A percentile compares a stretch with the other conserved stretches of the same genome.
phyloP scores from a whole-genome alignment of 2,888 invertebrate genomes.

The Synergus laeviventris region DNA sequence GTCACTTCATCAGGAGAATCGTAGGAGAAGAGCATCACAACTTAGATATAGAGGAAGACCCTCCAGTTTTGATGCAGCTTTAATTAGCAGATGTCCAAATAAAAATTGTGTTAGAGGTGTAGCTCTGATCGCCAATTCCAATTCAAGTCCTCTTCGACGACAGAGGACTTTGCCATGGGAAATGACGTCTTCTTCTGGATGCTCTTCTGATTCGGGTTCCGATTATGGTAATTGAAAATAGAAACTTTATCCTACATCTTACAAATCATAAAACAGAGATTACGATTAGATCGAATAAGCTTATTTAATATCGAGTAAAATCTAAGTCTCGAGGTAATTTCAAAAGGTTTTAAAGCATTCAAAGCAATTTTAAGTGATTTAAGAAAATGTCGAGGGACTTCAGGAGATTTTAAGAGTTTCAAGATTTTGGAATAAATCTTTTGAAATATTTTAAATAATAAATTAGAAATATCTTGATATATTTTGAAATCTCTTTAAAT shows the following conservation, averaged over 20 bases:
- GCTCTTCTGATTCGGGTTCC: constrained; percentile 62
- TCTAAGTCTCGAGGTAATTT: background rate
- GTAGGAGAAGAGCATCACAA: constrained; percentile 60
- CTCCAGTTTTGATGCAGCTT: constrained; percentile 64
- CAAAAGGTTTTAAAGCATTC: background rate
- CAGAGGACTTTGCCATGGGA: constrained; percentile 63
- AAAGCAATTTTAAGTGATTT: too few relatives aligned
- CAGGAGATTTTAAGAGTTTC: too few relatives aligned
- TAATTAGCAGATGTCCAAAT: constrained; percentile 59
- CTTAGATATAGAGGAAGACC: constrained; percentile 60
- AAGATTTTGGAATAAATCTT: too few relatives aligned
- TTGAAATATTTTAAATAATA: background rate
- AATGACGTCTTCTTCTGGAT: constrained; percentile 63
- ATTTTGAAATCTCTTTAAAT: too few relatives aligned
- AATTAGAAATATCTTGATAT: too few relatives aligned
- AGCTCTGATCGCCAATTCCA: constrained; percentile 57
- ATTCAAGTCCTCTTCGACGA: constrained; percentile 55
- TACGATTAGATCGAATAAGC: too few relatives aligned
- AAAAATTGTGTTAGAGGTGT: constrained; percentile 53
- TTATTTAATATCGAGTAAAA: too few relatives aligned
- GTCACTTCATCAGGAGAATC: constrained; percentile 61
- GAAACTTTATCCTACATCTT: background rate
- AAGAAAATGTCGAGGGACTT: too few relatives aligned
- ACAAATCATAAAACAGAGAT: too few relatives aligned
- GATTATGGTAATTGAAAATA: constrained; percentile 48